phyloP scores from a whole-genome alignment of 2,113 vertebrate genomes.

The Fukomys damarensis region DNA sequence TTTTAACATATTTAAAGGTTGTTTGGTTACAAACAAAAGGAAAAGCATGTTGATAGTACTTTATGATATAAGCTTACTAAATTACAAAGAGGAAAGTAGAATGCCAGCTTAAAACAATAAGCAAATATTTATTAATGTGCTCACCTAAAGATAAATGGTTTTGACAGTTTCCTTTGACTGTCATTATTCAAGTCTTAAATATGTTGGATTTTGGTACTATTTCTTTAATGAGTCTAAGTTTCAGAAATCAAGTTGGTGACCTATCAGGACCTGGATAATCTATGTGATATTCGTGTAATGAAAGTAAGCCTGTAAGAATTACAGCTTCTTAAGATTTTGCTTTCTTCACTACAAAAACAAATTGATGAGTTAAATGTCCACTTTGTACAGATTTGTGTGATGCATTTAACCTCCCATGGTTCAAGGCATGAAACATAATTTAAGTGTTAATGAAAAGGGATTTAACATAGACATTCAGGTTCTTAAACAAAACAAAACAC shows the following conservation, averaged over 20 bases:
- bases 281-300: not conserved
- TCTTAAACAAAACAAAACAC: not conserved
- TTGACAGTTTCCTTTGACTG: not conserved
- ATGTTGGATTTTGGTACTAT: not conserved
- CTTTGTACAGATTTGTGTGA: not conserved
- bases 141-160: not conserved
- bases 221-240: not conserved
- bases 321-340: not conserved
- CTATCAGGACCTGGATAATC: not conserved
- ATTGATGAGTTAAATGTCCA: not conserved
- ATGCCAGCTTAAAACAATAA: not conserved
- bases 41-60: not conserved
- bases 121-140: constrained; percentile 13
- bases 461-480: not conserved
- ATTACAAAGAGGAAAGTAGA: constrained; percentile 17
- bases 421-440: constrained; percentile 24
- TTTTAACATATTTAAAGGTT: not conserved
- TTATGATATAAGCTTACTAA: not conserved
- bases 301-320: not conserved
- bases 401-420: not conserved
- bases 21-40: not conserved
- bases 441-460: not conserved
- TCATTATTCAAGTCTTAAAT: not conserved
- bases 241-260: not conserved
- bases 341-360: not conserved